A percentile compares a stretch with the other conserved stretches of the same genome.
Conservation (phyloP, 2,797 vertebrate species). For the Schizothorax lantsangensis region DNA sequence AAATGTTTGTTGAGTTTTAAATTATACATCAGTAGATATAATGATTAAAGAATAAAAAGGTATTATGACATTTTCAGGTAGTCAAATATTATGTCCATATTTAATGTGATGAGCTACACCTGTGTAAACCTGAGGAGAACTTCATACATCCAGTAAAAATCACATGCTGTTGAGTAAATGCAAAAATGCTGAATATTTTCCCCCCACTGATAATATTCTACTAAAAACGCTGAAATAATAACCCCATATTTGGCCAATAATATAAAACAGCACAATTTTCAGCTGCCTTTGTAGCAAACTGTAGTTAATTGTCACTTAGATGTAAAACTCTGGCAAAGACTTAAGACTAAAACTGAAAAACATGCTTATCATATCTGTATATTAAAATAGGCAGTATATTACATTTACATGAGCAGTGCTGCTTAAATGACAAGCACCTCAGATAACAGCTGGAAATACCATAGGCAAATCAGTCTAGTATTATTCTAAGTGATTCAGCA, state of each 20-base stretch:
- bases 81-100: background rate
- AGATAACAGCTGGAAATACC: background rate
- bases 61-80: background rate
- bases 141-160: background rate
- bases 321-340: background rate
- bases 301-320: background rate
- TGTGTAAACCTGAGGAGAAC: background rate
- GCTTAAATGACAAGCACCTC: background rate
- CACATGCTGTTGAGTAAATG: background rate
- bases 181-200: background rate
- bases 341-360: background rate
- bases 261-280: background rate
- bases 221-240: background rate
- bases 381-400: conserved; percentile 4
- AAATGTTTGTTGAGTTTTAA: too few relatives aligned
- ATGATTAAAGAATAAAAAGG: background rate
- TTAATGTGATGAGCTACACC: background rate
- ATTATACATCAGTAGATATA: background rate
- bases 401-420: background rate
- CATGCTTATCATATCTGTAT: background rate
- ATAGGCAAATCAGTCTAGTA: background rate
- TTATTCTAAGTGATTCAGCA: background rate
- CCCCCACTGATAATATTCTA: background rate
- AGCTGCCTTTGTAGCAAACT: background rate
- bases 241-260: background rate